phyloP scores from a whole-genome alignment of 2,113 vertebrate genomes.

The Tretioscincus oriximinensis region DNA sequence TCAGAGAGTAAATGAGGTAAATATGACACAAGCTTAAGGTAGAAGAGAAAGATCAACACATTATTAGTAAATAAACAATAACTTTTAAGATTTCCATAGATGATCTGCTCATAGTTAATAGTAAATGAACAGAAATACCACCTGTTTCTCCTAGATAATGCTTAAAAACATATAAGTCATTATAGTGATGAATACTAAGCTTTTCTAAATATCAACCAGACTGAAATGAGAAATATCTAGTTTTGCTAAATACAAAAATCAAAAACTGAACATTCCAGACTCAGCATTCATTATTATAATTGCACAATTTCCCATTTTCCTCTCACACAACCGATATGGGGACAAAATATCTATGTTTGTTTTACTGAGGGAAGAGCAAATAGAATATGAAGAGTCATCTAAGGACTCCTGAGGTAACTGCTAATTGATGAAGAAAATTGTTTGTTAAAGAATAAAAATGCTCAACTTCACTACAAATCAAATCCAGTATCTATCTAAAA shows the following conservation, averaged over 20 bases:
- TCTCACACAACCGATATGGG: neutral
- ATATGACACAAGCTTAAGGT: neutral
- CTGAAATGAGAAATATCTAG: neutral
- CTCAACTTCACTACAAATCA: neutral
- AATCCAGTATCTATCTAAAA: neutral
- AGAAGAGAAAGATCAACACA: neutral
- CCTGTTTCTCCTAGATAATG: neutral
- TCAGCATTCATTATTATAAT: neutral
- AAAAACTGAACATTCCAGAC: neutral
- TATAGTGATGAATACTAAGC: neutral
- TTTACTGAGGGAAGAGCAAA: neutral
- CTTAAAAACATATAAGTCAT: neutral
- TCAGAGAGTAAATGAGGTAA: neutral
- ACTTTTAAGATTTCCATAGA: neutral
- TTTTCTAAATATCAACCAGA: neutral
- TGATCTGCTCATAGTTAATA: neutral
- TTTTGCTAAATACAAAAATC: neutral
- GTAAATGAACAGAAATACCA: neutral
- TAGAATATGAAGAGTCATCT: neutral
- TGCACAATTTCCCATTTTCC: neutral
- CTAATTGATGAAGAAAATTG: neutral
- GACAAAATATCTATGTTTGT: neutral
- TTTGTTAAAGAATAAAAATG: neutral
- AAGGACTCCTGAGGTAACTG: neutral
- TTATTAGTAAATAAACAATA: neutral